Evolutionary conservation across 2,797 vertebrate species (phyloP).

Genomic region (Centropyge bicolor): DNA sequence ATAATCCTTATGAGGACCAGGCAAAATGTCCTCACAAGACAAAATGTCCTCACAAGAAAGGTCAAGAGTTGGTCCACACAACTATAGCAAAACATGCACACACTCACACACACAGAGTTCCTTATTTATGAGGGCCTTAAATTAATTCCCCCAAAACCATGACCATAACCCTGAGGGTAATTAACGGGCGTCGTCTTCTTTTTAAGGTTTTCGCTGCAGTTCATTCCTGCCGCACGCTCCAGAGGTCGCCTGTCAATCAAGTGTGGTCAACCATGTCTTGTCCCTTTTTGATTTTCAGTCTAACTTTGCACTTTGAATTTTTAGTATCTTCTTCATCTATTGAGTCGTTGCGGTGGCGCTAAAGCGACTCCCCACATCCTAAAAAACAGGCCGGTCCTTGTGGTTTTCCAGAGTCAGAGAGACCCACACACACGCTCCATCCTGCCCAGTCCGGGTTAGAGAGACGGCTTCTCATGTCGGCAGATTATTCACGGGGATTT

Average conservation of each 20-base stretch:
- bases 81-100: too few relatives aligned
- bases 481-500: conserved; percentile 83
- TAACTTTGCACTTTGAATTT: background rate
- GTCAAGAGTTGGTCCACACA: too few relatives aligned
- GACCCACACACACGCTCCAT: conserved; percentile 46
- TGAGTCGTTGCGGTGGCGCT: background rate
- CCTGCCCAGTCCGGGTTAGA: conserved; percentile 37
- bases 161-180: background rate
- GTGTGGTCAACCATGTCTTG: background rate
- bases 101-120: background rate
- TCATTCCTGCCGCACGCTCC: background rate
- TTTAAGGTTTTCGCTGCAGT: background rate
- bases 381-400: conserved; percentile 5
- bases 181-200: background rate
- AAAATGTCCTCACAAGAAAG: too few relatives aligned
- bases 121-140: conserved; percentile 3
- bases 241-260: background rate
- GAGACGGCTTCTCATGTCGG: conserved; percentile 63
- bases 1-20: too few relatives aligned
- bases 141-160: background rate
- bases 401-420: conserved; percentile 19
- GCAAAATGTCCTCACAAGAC: too few relatives aligned
- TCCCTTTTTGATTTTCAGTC: background rate
- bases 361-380: background rate
- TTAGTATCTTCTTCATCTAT: background rate